These are phyloP conservation scores for Epizoanthus stellaris DNA, from an alignment of 92 coral and sea anemone species.

Conservation along the genomic window DNA sequence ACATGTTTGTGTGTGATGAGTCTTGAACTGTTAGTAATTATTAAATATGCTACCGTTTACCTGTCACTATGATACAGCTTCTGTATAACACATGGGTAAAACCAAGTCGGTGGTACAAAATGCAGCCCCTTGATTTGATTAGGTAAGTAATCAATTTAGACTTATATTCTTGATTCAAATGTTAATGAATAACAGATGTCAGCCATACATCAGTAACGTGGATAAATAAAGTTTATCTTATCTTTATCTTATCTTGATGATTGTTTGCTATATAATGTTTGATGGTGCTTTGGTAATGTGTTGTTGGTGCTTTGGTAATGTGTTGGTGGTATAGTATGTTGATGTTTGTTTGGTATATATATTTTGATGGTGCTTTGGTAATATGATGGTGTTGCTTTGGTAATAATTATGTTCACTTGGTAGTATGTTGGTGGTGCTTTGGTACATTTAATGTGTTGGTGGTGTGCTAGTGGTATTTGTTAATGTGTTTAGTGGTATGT, in stretches of 20 bases:
- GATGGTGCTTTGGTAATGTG: background rate
- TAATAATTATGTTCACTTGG: too few relatives aligned
- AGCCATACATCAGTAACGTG: too few relatives aligned
- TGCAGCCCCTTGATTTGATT: slow-evolving; percentile 89
- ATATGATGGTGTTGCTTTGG: too few relatives aligned
- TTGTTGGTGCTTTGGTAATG: too few relatives aligned
- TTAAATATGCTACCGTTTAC: background rate
- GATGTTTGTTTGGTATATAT: too few relatives aligned
- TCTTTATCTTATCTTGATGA: too few relatives aligned
- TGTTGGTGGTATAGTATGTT: too few relatives aligned
- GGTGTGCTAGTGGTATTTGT: too few relatives aligned
- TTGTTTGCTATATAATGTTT: background rate
- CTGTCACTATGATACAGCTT: slow-evolving; percentile 50
- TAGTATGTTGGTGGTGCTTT: background rate
- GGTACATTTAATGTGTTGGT: background rate
- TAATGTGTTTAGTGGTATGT: too few relatives aligned
- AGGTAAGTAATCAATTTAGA: slow-evolving; percentile 55
- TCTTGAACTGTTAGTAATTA: background rate
- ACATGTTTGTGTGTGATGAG: background rate
- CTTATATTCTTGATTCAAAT: background rate
- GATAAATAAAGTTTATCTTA: too few relatives aligned
- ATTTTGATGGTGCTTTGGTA: too few relatives aligned
- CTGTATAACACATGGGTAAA: slow-evolving; percentile 83
- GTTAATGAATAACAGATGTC: background rate
- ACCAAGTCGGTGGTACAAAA: slow-evolving; percentile 84